Conservation (phyloP, 2,888 invertebrate genomes). For the Dascillus cervinus region DNA sequence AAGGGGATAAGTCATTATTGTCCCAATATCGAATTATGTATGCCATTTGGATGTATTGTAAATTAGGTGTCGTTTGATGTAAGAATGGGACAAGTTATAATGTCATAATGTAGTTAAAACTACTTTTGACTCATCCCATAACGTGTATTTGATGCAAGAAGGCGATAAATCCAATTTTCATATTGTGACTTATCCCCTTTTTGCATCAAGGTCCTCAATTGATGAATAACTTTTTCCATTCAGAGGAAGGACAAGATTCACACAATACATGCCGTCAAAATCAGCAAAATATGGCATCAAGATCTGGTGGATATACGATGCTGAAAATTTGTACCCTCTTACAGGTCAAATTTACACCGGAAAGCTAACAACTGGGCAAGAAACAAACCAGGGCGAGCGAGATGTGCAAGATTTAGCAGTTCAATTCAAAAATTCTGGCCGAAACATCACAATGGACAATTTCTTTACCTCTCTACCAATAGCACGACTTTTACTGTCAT, state of each 20-base stretch:
- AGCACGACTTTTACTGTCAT: slow-evolving; percentile 17
- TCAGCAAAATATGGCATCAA: slow-evolving; percentile 26
- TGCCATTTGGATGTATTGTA: too few species aligned
- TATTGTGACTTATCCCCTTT: too few species aligned
- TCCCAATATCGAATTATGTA: too few species aligned
- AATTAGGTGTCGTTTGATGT: too few species aligned
- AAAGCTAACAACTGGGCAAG: slow-evolving; percentile 11
- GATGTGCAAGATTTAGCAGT: slow-evolving; percentile 25
- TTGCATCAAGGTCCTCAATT: too few species aligned
- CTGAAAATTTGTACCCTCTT: slow-evolving; percentile 5
- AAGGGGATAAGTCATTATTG: too few species aligned
- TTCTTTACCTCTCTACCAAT: slow-evolving; percentile 22
- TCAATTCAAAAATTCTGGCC: slow-evolving; percentile 22
- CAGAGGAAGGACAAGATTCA: slow-evolving; percentile 24
- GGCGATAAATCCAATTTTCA: too few species aligned
- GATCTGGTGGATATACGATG: slow-evolving; percentile 21
- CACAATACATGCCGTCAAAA: too few species aligned
- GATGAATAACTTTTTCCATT: slow-evolving; percentile 25
- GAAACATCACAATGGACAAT: slow-evolving; percentile 25
- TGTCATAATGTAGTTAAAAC: too few species aligned
- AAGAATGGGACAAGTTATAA: too few species aligned
- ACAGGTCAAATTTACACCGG: slow-evolving; percentile 3
- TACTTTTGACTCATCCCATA: too few species aligned
- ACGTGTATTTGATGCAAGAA: too few species aligned
- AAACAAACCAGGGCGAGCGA: slow-evolving; percentile 25